These are phyloP conservation scores for Eustalomyia histrio DNA, from an alignment of 2,888 invertebrate genomes.

Conservation along the genomic window DNA sequence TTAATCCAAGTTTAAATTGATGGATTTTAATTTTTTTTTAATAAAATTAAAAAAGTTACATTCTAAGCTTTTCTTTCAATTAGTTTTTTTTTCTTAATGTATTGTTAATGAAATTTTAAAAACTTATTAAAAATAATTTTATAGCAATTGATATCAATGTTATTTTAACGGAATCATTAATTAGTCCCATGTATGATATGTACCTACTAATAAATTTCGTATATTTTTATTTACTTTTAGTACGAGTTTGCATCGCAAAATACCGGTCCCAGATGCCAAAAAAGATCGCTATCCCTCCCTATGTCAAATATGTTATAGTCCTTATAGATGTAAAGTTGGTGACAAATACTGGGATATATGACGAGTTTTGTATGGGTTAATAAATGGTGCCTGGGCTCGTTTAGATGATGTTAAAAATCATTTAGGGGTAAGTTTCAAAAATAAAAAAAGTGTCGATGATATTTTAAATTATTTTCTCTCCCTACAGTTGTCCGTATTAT, in stretches of 20 bases:
- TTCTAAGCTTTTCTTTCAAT: no score
- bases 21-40: no score
- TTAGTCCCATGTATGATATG: no score
- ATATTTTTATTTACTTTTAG: slow-evolving; percentile 78
- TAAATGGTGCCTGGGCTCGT: slow-evolving; percentile 89
- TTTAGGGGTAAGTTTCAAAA: slow-evolving; percentile 82
- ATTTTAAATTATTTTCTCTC: background rate
- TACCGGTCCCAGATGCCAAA: slow-evolving; percentile 83
- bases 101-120: no score
- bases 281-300: slow-evolving; percentile 87
- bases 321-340: slow-evolving; percentile 82
- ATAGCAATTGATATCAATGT: no score
- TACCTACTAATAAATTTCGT: no score
- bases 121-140: no score
- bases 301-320: slow-evolving; percentile 86
- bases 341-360: slow-evolving; percentile 92
- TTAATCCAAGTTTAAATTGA: no score
- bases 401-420: slow-evolving; percentile 85
- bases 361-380: slow-evolving; percentile 90
- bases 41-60: no score
- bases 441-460: background rate
- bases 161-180: no score
- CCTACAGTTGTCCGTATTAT: no score
- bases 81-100: no score
- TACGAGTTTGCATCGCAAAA: slow-evolving; percentile 86